Evolutionary conservation across 2,113 vertebrate genomes (phyloP), one percentile per base, ranked within the genome.

Genomic region (Phodopus roborovskii): DNA sequence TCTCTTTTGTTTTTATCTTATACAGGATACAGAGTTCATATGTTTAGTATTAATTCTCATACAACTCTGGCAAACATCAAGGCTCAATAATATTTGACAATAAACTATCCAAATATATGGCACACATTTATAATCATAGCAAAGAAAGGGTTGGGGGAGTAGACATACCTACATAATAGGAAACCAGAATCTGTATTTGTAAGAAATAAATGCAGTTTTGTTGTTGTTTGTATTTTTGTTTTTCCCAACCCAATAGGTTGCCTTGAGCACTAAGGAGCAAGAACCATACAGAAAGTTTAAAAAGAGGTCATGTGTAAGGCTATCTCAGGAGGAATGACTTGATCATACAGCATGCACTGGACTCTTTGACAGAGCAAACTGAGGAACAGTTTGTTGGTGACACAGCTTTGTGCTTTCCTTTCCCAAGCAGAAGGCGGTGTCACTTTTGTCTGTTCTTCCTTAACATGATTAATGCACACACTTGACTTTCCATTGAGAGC

Each of bases 391-490:
- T 48, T 95, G 68, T 64, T 93, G 53, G 62, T 95, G 92, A 94
- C 95, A 30, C 70, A 39, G 77, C 89, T 64, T 90, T 86, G 53
- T 97, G 42, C 58, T 97, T 94, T 96, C 77, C 94, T 96, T 94
- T 98, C 66, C 96, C 81, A 93, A 96, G 95, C 66, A 82, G 92
- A 94, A 85, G 81, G n/a, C 90, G 78, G 88, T 79, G 78, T 96
- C 92, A 90, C 94, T 97, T 95, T 90, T 28, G 85, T 97, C 22
- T 62, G 33, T 45, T 97, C 88, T 96, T 82, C 94, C 95, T 98
- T 98, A 97, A 97, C 93, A 81, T 98, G 98, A 98, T 82, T 96
- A 97, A 98, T 98, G 96, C 64, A 85, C 98, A 95, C 94, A 93
- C 93, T 98, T 98, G 98, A 98, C 98, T 98, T 98, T 98, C 95